Evolutionary conservation across 2,797 vertebrate species (phyloP).

Genomic region (Sus cebifrons): DNA sequence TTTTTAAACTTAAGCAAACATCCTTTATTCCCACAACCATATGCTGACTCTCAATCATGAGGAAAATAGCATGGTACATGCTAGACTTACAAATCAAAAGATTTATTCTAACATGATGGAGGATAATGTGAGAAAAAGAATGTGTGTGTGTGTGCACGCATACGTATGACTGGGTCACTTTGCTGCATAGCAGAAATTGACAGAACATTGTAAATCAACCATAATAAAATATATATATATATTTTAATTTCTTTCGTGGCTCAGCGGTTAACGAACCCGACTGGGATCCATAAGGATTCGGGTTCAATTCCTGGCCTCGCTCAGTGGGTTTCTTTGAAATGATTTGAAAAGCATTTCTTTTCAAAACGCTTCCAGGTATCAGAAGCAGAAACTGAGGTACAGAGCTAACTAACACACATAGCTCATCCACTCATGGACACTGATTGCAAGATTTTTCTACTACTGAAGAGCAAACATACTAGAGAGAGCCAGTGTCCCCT

Average conservation of each 20-base stretch:
- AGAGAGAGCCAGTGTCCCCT: not conserved
- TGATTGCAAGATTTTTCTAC: not conserved
- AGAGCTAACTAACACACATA: not conserved
- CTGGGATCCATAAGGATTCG: no score
- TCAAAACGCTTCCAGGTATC: not conserved
- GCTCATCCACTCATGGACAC: not conserved
- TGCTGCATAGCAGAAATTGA: no score
- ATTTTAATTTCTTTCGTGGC: no score
- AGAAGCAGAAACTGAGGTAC: not conserved
- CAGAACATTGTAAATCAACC: no score
- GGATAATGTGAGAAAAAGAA: no score
- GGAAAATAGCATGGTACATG: not conserved
- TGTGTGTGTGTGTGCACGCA: no score
- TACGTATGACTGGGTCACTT: no score
- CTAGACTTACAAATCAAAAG: constrained; percentile 6
- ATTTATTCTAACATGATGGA: not conserved
- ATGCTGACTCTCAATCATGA: not conserved
- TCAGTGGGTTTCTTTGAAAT: not conserved
- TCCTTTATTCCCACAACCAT: not conserved
- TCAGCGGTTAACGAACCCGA: no score
- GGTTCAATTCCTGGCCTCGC: no score
- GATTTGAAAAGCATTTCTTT: not conserved
- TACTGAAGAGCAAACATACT: not conserved
- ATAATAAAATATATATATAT: no score
- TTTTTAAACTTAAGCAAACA: constrained; percentile 12